Percentiles rank a stretch among this genome's conserved stretches.
Conservation (phyloP, 2,888 invertebrate genomes). For the Xestoiulus laeticollis region DNA sequence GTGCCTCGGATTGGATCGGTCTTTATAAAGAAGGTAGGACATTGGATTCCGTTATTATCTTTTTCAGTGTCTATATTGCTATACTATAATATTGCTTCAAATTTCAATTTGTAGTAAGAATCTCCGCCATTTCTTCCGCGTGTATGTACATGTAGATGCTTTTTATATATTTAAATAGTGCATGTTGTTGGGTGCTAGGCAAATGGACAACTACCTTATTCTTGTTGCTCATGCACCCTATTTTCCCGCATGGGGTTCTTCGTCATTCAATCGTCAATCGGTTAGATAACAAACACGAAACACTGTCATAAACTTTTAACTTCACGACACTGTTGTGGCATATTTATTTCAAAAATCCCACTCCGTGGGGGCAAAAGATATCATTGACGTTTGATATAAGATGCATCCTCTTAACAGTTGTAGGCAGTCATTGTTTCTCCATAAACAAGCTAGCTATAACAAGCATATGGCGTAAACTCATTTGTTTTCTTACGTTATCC, state of each 20-base stretch:
- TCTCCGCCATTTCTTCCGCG: too few species aligned
- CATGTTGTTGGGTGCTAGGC: too few species aligned
- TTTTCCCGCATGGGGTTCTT: neutral
- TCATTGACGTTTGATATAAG: neutral
- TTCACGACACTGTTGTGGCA: too few species aligned
- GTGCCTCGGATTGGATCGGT: slow-evolving; percentile 65
- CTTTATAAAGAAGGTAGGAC: slow-evolving; percentile 63
- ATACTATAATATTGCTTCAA: neutral
- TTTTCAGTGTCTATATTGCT: neutral
- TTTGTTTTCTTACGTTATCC: neutral
- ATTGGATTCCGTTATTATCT: neutral
- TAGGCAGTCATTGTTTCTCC: neutral
- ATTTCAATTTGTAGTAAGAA: too few species aligned
- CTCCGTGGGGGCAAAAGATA: neutral
- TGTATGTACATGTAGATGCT: too few species aligned
- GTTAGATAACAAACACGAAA: too few species aligned
- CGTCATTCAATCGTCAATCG: neutral
- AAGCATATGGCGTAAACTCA: neutral
- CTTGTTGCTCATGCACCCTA: neutral
- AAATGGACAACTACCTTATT: neutral
- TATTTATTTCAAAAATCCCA: too few species aligned
- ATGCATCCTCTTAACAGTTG: neutral
- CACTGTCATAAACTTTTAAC: too few species aligned
- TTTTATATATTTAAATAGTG: too few species aligned
- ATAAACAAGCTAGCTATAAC: neutral